Conservation (phyloP, 2,888 invertebrate species). For the Xylota sylvarum region DNA sequence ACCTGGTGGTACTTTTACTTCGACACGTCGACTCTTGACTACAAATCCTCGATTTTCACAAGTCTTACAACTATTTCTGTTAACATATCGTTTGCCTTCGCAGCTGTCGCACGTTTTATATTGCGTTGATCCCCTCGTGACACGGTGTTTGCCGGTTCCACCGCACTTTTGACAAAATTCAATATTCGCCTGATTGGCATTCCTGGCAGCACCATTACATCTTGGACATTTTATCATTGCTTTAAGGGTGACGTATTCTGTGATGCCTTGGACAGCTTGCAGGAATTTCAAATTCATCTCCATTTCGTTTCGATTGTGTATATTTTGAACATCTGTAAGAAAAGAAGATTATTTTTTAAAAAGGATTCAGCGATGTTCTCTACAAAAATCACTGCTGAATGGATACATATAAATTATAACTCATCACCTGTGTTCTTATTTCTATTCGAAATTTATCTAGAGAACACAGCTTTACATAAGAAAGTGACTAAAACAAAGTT, state of each 20-base stretch:
- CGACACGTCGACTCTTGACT: conserved; percentile 79
- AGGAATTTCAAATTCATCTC: conserved; percentile 80
- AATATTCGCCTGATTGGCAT: conserved; percentile 79
- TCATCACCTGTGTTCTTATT: no score
- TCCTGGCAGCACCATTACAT: conserved; percentile 81
- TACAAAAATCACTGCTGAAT: no score
- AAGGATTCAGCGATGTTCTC: no score
- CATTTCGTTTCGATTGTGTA: conserved; percentile 78
- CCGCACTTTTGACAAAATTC: conserved; percentile 83
- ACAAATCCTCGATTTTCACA: conserved; percentile 82
- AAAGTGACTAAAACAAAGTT: no score
- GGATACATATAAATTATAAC: no score
- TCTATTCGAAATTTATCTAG: no score
- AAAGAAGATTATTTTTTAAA: background rate
- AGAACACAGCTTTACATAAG: no score
- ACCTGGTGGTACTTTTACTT: conserved; percentile 81
- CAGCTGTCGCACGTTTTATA: conserved; percentile 80
- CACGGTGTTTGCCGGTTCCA: conserved; percentile 81
- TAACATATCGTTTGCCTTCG: conserved; percentile 81
- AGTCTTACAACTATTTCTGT: conserved; percentile 81
- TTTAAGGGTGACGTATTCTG: conserved; percentile 80
- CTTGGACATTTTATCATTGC: conserved; percentile 80
- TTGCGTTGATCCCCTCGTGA: conserved; percentile 75
- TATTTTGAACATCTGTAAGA: conserved; percentile 78
- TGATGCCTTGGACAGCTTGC: conserved; percentile 82